Base-by-base conservation (phyloP, 1,140 invertebrate species). In the Hydropsyche tenuis region DNA sequence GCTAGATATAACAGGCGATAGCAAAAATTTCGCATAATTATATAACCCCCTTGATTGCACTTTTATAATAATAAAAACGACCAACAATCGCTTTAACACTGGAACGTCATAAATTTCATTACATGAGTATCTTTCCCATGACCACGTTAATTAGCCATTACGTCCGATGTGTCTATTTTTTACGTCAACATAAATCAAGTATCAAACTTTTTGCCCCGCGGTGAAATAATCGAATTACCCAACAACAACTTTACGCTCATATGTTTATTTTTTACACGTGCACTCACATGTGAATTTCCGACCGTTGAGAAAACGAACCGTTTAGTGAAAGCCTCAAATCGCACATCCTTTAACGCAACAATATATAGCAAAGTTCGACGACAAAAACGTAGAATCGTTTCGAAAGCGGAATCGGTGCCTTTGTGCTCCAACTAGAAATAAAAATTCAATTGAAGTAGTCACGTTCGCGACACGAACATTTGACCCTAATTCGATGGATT, bases 121-220 rank as follows among this genome's bases (percentile, higher is more conserved):
- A 60, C 9, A 7, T n/a, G 56, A 23, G 56, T 23, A 20, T 60
- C 56, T 60, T 60, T 60, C 56, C 56, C 56, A 60, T 60, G 56
- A 60, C 56, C 22, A 27, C 22, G 22, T 60, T 60, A 60, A 60
- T 60, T 60, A 25, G 23, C 7, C 12, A 60, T 60, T 27, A 23
- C 56, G 23, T 60, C 22, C 56, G 20, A 14, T 23, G 30, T 37
- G 9, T 37, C 30, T 37, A 37, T 37, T 37, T 37, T 37, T 37
- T 37, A 9, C 30, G 9, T 37, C 30, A 4, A 37, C 30, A 37
- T 37, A 37, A 37, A 37, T 37, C 30, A 37, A 37, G 30, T 37
- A 37, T 37, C 30, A 37, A 37, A 37, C 30, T 37, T 9, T 3
- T 4, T 37, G 9, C n/a, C n/a, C n/a, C n/a, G n/a, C n/a, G 30